Evolutionary conservation across 2,888 invertebrate genomes (phyloP), one percentile per base, ranked within the genome.

Genomic region (Synergus japonicus): DNA sequence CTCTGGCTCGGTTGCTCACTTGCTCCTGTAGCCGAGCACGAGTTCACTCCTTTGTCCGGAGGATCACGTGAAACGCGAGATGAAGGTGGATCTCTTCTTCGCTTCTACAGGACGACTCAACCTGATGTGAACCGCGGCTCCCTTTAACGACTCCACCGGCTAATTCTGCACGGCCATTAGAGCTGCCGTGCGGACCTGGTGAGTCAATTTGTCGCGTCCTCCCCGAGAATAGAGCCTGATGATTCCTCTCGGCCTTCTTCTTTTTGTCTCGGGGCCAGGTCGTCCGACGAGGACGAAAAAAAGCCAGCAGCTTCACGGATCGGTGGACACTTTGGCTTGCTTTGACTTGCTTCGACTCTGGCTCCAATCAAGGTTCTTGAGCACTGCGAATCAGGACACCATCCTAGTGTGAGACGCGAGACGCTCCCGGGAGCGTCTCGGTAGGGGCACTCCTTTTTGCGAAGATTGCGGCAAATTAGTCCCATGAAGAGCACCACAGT

Each of bases 31-130:
- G 46, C 64, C 67, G 29, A 69, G 46, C 29, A 46, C 78, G 77
- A 67, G 79, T 43, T 76, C 44, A 64, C 79, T 81, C 81, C 84
- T 85, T 85, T 86, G 84, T 84, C 83, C 80, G 54, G 18, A 76
- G 76, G 73, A 81, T 81, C 78, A 64, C 37, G 44, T 60, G 43
- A 41, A 41, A 18, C 78, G 54, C 49, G 54, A 69, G 49, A 67
- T 54, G 65, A 54, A 73, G 64, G 65, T 76, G 76, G 43, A 77
- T 46, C 79, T 60, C 43, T 76, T 63, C 79, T 63, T 54, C 54
- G 37, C 73, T 73, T 73, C 73, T 54, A 54, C 54, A 37, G 54
- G 73, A 37, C n/a, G 73, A 37, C n/a, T 73, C 37, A 73, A 9
- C 15, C 29, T 77, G 9, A 73, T n/a, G 15, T 67, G 18, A 76